These are phyloP conservation scores for Lithobates sylvaticus DNA, from an alignment of 2,797 vertebrate species.

Conservation along the genomic window DNA sequence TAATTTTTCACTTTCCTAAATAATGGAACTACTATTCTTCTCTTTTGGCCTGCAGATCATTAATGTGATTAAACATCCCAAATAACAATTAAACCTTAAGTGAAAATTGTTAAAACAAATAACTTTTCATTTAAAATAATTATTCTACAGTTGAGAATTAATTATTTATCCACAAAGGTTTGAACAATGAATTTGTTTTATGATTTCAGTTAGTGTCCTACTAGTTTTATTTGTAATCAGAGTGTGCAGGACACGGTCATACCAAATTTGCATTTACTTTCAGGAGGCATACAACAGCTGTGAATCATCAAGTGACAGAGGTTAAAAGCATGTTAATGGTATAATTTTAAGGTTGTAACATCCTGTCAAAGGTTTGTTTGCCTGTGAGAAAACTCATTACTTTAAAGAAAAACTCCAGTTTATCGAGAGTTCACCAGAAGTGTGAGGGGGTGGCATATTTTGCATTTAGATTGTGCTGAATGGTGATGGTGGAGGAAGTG, in stretches of 20 bases:
- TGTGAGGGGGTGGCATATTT: background rate
- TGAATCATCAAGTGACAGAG: background rate
- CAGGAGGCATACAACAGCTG: background rate
- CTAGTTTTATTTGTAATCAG: background rate
- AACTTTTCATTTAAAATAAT: conserved; percentile 1
- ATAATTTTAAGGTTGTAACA: background rate
- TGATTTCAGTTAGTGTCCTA: background rate
- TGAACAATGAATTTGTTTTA: background rate
- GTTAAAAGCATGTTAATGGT: background rate
- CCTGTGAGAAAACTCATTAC: background rate
- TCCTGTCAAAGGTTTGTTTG: background rate
- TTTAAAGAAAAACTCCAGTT: background rate
- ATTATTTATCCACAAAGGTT: conserved; percentile 1
- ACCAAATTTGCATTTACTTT: background rate
- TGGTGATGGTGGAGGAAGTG: background rate
- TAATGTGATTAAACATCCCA: conserved; percentile 46
- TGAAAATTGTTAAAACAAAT: conserved; percentile 13
- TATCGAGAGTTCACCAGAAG: background rate
- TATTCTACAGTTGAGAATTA: background rate
- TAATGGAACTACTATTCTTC: conserved; percentile 29
- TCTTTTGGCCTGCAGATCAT: conserved; percentile 31
- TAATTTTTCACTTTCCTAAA: conserved; percentile 35
- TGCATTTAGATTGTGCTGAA: background rate
- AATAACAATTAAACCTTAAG: conserved; percentile 30
- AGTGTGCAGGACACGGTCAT: background rate